Evolutionary conservation across 1,140 invertebrate genomes (phyloP), one percentile per base, ranked within the genome.

Genomic region (Drosophila ohnishii): DNA sequence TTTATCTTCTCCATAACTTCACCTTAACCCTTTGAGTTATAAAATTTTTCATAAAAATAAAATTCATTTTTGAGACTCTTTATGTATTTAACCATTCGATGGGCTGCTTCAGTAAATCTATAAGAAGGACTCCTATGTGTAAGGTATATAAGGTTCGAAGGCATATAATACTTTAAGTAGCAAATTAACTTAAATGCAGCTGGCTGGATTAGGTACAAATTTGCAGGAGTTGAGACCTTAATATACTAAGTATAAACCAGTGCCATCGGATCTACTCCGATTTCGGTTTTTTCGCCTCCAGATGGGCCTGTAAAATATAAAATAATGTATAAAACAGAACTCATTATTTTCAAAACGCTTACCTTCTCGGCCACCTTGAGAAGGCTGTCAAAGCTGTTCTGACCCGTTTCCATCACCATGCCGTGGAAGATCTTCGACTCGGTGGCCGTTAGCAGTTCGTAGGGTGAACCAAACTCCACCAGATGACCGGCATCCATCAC

Each of bases 361-460:
- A 85, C 94, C 72, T 93, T 91, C 86, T 94, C 92, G 2, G 95
- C 95, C 70, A 95, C 93, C 62, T 93, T 92, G 3, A 92, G 89
- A 7, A 96, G 88, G 65, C 90, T 88, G 6, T 94, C 93, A 5
- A 94, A 93, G 40, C 93, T 94, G 5, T 92, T 92, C 39, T 90
- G 80, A 3, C 95, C 95, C 6, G 94, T 95, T 86, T 95, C 94
- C 74, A 94, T 88, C 0, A 94, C 94, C 93, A 96, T 94, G 39
- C 92, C 89, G 51, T 93, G 93, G 74, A 96, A 95, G 28, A 93
- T 73, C 64, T 78, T 80, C 1, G 79, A 63, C 1, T 75, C 48
- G n/a, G 40, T 39, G 28, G 60, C 39, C 1, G 93, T 92, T 11
- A 95, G 70, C 9, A 96, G 92, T 28, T 92, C 76, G 34, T 93